Conservation (phyloP, 2,113 vertebrate species). For the Vulpes ferrilata region DNA sequence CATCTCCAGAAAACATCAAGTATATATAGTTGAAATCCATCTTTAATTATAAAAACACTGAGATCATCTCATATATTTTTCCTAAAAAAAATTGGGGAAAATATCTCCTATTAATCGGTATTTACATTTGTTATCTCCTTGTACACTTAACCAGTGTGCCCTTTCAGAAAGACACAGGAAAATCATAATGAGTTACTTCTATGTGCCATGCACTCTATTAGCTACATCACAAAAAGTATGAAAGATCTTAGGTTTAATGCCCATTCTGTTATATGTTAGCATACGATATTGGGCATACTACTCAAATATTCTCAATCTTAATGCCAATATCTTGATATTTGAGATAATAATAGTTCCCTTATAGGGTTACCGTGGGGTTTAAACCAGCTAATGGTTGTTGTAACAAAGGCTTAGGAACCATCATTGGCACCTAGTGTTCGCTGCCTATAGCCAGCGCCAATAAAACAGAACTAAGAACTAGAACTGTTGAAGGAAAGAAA, state of each 20-base stretch:
- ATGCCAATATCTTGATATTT: neutral
- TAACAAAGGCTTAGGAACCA: neutral
- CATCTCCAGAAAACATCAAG: neutral
- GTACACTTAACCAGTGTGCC: neutral
- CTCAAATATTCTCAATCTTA: neutral
- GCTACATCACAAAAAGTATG: neutral
- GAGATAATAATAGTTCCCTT: neutral
- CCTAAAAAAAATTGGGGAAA: constrained; percentile 5
- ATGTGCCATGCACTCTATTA: neutral
- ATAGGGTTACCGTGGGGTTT: neutral
- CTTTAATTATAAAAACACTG: constrained; percentile 55
- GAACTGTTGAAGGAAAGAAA: constrained; percentile 31
- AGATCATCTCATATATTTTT: constrained; percentile 23
- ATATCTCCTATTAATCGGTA: neutral
- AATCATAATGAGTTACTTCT: neutral
- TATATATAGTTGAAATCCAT: constrained; percentile 25
- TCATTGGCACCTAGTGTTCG: neutral
- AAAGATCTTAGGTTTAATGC: neutral
- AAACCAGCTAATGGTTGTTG: neutral
- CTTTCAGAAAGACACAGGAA: neutral
- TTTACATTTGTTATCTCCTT: constrained; percentile 31
- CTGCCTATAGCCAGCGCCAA: neutral
- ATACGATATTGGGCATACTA: neutral
- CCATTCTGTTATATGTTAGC: constrained; percentile 41
- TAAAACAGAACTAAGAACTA: constrained; percentile 55